A percentile compares a stretch with the other conserved stretches of the same genome.
These are phyloP conservation scores for Harpegnathos saltator DNA, from an alignment of 1,140 invertebrate species.

Conservation along the genomic window DNA sequence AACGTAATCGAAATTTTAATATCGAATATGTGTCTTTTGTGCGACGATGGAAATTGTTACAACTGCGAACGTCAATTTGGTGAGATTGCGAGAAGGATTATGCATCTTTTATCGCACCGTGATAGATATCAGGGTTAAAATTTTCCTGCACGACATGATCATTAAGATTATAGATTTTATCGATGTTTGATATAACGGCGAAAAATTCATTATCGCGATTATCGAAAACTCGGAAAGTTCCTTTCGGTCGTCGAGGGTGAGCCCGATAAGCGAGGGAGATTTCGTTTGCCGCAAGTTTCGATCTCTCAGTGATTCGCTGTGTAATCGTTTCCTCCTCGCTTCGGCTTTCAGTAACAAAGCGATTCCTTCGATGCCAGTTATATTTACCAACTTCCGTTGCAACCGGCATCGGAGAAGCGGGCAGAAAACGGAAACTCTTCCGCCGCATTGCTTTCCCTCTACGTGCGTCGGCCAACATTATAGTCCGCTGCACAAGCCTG, in stretches of 20 bases:
- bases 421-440: conserved; percentile 41
- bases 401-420: conserved; percentile 29
- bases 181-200: background rate
- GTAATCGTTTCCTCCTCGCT: conserved; percentile 40
- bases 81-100: background rate
- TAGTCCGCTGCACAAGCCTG: conserved; percentile 32
- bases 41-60: too few relatives aligned
- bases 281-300: background rate
- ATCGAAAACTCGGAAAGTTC: background rate
- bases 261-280: background rate
- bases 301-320: conserved; percentile 32
- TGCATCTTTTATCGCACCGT: background rate
- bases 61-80: too few relatives aligned
- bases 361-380: conserved; percentile 45
- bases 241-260: background rate
- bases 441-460: conserved; percentile 48
- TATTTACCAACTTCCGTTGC: conserved; percentile 50
- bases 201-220: background rate
- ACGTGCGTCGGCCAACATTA: conserved; percentile 40
- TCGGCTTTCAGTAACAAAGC: conserved; percentile 49
- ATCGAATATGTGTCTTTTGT: too few relatives aligned
- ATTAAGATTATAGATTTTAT: background rate
- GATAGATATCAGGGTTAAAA: background rate
- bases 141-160: background rate
- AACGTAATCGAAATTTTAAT: too few relatives aligned